phyloP scores from a whole-genome alignment of 2,888 invertebrate species.

The Pinctada fucata region DNA sequence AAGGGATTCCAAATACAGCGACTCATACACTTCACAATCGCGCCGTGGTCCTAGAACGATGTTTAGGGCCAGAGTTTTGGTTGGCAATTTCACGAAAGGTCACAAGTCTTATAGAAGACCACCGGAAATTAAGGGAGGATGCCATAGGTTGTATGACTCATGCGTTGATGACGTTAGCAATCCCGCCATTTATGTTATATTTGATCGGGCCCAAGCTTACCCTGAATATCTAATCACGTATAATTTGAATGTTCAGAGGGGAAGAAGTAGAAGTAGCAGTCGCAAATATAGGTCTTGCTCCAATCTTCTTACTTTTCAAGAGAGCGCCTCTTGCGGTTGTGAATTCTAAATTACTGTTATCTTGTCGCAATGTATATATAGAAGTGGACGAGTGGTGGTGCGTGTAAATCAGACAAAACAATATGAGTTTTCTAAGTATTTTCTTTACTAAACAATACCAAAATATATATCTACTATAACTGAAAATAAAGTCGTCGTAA shows the following conservation, averaged over 20 bases:
- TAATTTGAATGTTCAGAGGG: slow-evolving; percentile 6
- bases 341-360: too few species aligned
- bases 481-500: too few species aligned
- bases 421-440: too few species aligned
- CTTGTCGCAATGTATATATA: too few species aligned
- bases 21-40: slow-evolving; percentile 42
- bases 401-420: too few species aligned
- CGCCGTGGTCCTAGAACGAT: slow-evolving; percentile 44
- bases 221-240: slow-evolving; percentile 64
- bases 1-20: slow-evolving; percentile 52
- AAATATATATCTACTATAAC: too few species aligned
- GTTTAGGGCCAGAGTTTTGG: slow-evolving; percentile 62
- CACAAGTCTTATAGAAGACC: slow-evolving; percentile 44
- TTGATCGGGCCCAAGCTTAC: slow-evolving; percentile 61
- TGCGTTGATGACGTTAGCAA: slow-evolving; percentile 57
- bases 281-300: not conserved
- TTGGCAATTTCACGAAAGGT: slow-evolving; percentile 60
- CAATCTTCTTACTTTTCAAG: not conserved
- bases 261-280: not conserved
- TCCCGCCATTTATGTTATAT: slow-evolving; percentile 62
- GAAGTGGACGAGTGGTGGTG: too few species aligned
- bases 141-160: slow-evolving; percentile 59
- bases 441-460: too few species aligned
- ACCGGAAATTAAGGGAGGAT: slow-evolving; percentile 48
- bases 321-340: too few species aligned